Evolutionary conservation across 2,113 vertebrate species (phyloP).

Genomic region (Lophius piscatorius): DNA sequence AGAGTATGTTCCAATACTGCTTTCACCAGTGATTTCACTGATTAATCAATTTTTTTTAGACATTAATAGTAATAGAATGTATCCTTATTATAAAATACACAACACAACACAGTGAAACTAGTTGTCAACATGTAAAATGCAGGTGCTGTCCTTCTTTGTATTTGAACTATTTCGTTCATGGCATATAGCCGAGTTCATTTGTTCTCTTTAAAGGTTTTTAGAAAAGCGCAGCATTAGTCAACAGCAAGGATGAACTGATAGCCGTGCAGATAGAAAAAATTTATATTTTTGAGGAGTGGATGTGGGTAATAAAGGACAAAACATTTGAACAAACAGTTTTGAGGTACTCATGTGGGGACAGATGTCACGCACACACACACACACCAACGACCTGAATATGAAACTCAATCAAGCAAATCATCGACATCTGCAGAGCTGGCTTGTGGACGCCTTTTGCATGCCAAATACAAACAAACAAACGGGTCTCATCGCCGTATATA

Average conservation of each 20-base stretch:
- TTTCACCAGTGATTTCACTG: too few relatives aligned
- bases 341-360: slow-evolving; percentile 27
- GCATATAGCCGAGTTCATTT: too few relatives aligned
- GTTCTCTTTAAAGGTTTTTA: slow-evolving; percentile 23
- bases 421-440: slow-evolving; percentile 56
- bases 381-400: too few relatives aligned
- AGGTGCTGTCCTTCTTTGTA: too few relatives aligned
- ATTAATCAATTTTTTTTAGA: too few relatives aligned
- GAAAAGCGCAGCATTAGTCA: slow-evolving; percentile 20
- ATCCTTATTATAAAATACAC: too few relatives aligned
- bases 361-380: slow-evolving; percentile 8
- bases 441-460: slow-evolving; percentile 43
- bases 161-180: too few relatives aligned
- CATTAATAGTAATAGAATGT: too few relatives aligned
- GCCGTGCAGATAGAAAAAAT: slow-evolving; percentile 8
- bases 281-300: slow-evolving; percentile 10
- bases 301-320: slow-evolving; percentile 3
- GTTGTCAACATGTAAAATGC: too few relatives aligned
- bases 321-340: slow-evolving; percentile 47
- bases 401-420: slow-evolving; percentile 61
- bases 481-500: neutral
- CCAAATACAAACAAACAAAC: slow-evolving; percentile 14
- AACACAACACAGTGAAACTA: too few relatives aligned
- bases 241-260: slow-evolving; percentile 8
- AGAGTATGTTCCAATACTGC: too few relatives aligned